Evolutionary conservation across 2,113 vertebrate species (phyloP).

Genomic region (Gorsachius goisagi): DNA sequence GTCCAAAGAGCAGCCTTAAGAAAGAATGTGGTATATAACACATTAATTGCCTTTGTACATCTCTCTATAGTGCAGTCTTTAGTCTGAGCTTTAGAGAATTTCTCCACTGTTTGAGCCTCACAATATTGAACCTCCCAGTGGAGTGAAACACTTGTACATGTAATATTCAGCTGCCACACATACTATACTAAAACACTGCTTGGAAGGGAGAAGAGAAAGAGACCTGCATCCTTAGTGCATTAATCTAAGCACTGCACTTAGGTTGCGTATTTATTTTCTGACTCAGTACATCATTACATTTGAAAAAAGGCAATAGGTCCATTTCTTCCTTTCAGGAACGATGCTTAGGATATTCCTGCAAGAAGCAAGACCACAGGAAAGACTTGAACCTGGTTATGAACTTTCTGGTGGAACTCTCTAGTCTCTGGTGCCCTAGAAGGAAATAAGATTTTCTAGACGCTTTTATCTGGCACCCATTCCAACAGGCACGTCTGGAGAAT

Average conservation of each 20-base stretch:
- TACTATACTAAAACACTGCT: background rate
- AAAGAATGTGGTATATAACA: background rate
- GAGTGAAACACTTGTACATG: background rate
- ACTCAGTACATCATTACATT: background rate
- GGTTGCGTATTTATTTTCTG: background rate
- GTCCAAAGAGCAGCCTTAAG: background rate
- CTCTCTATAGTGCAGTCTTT: background rate
- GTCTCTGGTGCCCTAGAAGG: background rate
- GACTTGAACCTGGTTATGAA: background rate
- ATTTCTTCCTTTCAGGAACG: background rate
- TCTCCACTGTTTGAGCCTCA: background rate
- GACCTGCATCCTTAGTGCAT: background rate
- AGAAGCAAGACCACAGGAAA: background rate
- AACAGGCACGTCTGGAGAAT: background rate
- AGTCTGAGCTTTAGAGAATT: background rate
- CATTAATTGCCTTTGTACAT: background rate
- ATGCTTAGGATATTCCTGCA: background rate
- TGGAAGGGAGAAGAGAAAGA: background rate
- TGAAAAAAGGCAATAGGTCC: background rate
- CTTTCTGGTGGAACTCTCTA: background rate
- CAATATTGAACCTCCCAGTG: background rate
- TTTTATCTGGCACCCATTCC: accelerated
- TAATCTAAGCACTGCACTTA: background rate
- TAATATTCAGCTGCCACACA: background rate
- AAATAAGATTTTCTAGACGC: background rate